Conservation (phyloP, 2,888 invertebrate genomes). For the Corbicula japonica region DNA sequence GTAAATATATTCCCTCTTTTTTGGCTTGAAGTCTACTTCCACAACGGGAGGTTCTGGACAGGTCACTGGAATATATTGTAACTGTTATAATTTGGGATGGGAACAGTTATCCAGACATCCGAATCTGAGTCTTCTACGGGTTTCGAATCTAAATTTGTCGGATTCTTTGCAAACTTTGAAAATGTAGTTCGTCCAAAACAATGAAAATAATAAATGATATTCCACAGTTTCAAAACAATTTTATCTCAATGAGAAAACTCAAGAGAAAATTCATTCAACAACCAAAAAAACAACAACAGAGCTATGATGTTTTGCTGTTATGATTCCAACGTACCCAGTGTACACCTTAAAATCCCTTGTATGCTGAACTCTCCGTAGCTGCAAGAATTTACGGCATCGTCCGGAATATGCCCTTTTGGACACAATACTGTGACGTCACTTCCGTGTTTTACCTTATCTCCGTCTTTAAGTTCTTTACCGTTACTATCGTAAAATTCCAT, state of each 20-base stretch:
- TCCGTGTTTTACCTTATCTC: constrained; percentile 14
- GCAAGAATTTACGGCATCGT: neutral
- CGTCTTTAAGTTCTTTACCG: neutral
- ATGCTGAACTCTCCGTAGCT: constrained; percentile 14
- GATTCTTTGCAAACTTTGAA: neutral
- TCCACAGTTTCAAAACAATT: neutral
- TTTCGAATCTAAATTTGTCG: neutral
- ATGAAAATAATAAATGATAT: neutral
- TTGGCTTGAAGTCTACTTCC: neutral
- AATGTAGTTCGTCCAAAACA: neutral
- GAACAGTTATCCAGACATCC: neutral
- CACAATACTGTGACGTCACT: constrained; percentile 11
- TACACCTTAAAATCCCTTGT: constrained; percentile 9
- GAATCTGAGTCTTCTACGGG: neutral
- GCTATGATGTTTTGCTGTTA: too few species aligned
- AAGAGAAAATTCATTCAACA: neutral
- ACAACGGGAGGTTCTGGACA: constrained; percentile 8
- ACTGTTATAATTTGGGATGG: neutral
- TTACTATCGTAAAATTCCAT: neutral
- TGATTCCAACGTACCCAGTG: constrained; percentile 12
- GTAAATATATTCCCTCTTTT: neutral
- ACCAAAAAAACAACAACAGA: too few species aligned
- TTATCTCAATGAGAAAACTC: neutral
- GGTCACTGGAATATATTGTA: constrained; percentile 2
- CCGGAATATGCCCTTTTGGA: constrained; percentile 17